Evolutionary conservation across 92 coral and sea anemone genomes (phyloP).

Genomic region (Metridium senile): DNA sequence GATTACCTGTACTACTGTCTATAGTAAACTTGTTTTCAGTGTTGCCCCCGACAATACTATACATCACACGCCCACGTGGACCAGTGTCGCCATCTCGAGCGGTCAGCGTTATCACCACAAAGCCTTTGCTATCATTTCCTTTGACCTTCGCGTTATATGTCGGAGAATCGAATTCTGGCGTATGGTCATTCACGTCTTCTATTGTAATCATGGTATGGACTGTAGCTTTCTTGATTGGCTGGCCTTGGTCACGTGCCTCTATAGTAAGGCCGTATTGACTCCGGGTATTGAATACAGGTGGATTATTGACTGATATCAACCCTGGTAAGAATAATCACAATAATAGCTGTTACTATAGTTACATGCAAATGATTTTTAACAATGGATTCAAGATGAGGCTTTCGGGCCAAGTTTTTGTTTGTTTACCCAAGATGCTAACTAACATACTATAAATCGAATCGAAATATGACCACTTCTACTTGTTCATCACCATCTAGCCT

Average conservation of each 20-base stretch:
- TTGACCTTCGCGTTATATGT: constrained; percentile 44
- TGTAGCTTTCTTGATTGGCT: constrained; percentile 29
- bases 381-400: no score
- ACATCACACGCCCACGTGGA: constrained; percentile 77
- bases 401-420: no score
- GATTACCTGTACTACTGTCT: constrained; percentile 70
- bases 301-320: constrained; percentile 31
- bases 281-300: constrained; percentile 74
- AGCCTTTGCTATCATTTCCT: constrained; percentile 55
- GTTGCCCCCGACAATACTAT: constrained; percentile 72
- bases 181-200: constrained; percentile 79
- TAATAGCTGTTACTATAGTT: no score
- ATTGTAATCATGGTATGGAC: constrained; percentile 56
- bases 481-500: no score
- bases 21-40: constrained; percentile 60
- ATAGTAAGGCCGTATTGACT: constrained; percentile 60
- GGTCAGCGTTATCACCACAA: constrained; percentile 47
- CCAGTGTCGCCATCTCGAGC: constrained; percentile 91
- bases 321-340: constrained; percentile 57
- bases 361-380: no score
- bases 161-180: constrained; percentile 55
- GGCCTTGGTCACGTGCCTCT: constrained; percentile 64
- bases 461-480: no score
- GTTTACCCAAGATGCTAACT: no score
- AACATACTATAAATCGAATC: no score